Evolutionary conservation across 2,888 invertebrate genomes (phyloP).

Genomic region (Chaetoderma sp.): DNA sequence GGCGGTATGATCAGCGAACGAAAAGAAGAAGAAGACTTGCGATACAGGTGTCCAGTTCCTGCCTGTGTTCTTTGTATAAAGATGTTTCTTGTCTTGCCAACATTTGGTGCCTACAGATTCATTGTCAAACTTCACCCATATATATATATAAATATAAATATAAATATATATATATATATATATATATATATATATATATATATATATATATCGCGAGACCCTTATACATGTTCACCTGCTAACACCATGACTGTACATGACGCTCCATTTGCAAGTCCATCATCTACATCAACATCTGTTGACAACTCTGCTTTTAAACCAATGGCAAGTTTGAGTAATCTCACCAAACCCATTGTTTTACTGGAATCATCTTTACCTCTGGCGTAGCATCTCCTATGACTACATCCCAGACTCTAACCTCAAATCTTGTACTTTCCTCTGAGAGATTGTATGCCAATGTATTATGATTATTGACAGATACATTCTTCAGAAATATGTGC

Average conservation of each 20-base stretch:
- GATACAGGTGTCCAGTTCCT: background rate
- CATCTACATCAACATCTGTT: background rate
- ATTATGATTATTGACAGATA: background rate
- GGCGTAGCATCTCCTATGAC: too few relatives aligned
- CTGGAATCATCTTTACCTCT: background rate
- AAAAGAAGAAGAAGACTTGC: too few relatives aligned
- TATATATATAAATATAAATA: too few relatives aligned
- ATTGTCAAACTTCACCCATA: slow-evolving; percentile 2
- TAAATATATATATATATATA: too few relatives aligned
- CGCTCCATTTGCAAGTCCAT: slow-evolving; percentile 11
- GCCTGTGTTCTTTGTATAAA: background rate
- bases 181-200: too few relatives aligned
- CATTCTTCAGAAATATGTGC: slow-evolving; percentile 2
- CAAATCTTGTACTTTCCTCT: too few relatives aligned
- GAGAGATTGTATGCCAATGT: too few relatives aligned
- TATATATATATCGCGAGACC: too few relatives aligned
- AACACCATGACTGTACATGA: background rate
- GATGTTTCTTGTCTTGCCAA: background rate
- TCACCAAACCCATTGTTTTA: slow-evolving; percentile 9
- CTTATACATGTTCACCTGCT: background rate
- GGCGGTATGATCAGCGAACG: too few relatives aligned
- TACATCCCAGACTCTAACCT: too few relatives aligned
- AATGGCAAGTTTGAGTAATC: background rate
- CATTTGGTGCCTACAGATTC: background rate
- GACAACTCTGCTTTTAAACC: background rate